phyloP scores from a whole-genome alignment of 2,797 vertebrate species.

The Podarcis lilfordi region DNA sequence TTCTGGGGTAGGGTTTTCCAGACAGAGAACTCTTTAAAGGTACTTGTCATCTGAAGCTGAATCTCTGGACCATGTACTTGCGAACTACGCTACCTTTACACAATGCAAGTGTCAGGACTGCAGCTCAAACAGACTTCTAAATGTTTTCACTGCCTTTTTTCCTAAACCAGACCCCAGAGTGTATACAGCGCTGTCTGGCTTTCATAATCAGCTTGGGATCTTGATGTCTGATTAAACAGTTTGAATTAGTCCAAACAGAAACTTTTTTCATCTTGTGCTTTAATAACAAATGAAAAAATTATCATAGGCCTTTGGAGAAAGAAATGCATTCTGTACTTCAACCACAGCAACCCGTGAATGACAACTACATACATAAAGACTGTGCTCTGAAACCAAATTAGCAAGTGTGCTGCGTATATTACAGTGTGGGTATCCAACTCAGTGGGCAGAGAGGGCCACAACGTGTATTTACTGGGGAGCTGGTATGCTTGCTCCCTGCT shows the following conservation, averaged over 20 bases:
- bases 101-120: conserved; percentile 52
- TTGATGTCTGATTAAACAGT: conserved; percentile 72
- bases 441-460: no score
- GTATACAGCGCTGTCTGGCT: conserved; percentile 68
- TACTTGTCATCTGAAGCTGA: conserved; percentile 33
- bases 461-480: not conserved
- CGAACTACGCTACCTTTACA: conserved; percentile 52
- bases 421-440: not conserved
- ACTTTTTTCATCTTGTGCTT: conserved; percentile 65
- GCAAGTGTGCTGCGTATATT: not conserved
- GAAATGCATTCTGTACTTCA: conserved; percentile 55
- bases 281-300: conserved; percentile 69
- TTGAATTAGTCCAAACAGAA: conserved; percentile 71
- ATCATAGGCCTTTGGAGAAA: conserved; percentile 64
- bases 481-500: not conserved
- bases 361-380: conserved; percentile 21
- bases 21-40: conserved; percentile 19
- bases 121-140: conserved; percentile 59
- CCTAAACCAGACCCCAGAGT: conserved; percentile 32
- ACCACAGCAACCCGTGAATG: conserved; percentile 53
- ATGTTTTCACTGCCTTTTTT: conserved; percentile 63
- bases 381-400: not conserved
- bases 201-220: conserved; percentile 67
- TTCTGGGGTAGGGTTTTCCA: no score
- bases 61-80: conserved; percentile 41